Conservation (phyloP, 2,113 vertebrate species). For the Rostratula benghalensis region DNA sequence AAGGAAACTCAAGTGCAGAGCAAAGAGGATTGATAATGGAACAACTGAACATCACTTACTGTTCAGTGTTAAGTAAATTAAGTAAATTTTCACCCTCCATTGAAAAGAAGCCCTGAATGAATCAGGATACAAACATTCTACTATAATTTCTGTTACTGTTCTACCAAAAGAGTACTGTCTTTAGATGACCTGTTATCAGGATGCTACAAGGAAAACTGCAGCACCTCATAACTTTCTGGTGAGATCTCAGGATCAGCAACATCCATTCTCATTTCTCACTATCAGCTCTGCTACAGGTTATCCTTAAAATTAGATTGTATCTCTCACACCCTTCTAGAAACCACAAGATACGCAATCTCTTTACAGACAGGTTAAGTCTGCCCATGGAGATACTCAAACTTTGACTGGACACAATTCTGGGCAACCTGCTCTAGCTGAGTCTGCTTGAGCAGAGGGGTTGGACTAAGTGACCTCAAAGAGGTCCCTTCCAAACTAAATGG, state of each 20-base stretch:
- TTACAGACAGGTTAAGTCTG: not conserved
- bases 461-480: not conserved
- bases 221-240: not conserved
- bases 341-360: not conserved
- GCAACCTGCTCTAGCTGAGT: not conserved
- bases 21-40: not conserved
- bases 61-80: not conserved
- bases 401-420: not conserved
- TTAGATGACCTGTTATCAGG: not conserved
- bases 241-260: not conserved
- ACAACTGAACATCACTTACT: not conserved
- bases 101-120: not conserved
- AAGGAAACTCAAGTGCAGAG: not conserved
- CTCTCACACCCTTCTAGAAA: not conserved
- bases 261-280: not conserved
- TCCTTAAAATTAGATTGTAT: not conserved
- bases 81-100: not conserved
- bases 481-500: not conserved
- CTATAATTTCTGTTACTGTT: not conserved
- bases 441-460: not conserved
- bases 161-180: not conserved
- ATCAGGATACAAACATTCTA: not conserved
- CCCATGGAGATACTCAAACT: not conserved
- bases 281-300: not conserved
- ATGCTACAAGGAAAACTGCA: not conserved